Base-by-base conservation (phyloP, 2,797 vertebrate genomes). In the Coregonus ussuriensis region DNA sequence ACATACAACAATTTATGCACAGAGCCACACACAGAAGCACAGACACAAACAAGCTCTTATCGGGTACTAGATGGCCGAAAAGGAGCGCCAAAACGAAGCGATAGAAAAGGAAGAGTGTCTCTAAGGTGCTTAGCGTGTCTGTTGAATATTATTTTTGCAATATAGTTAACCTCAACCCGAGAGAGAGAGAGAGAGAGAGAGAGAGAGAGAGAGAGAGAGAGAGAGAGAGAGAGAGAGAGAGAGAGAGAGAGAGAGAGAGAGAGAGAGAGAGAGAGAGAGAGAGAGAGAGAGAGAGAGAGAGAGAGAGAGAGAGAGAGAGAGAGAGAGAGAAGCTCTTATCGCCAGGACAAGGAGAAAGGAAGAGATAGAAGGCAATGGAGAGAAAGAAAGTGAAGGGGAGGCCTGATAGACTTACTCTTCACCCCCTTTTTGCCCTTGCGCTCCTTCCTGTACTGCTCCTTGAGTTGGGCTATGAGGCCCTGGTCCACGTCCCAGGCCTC, bases 401-500 rank as follows among this genome's bases (percentile, higher is more conserved):
- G 73, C 73, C 94, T 29, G 93, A 92, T 93, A 65, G 93, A 99
- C 98, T 99, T 99, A 99, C 98, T 99, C 98, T 99, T 99, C 94
- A 98, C 98, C 95, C 98, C 98, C 90, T 99, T 99, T 96, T 99
- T 99, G 91, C 97, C 97, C 95, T 98, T 99, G 95, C 98, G 97
- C 93, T 99, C 98, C 97, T 99, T 99, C 96, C 96, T 99, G 98
- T 99, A 99, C 95, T 99, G 97, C 93, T 99, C 98, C 97, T 99
- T 99, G 94, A 99, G 98, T 95, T 99, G 98, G 95, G 96, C 97
- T 95, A 99, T 98, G 95, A 98, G 94, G 94, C 97, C 96, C 95
- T 98, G 97, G 96, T 99, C 98, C 96, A 99, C 97, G 89, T 99
- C 98, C 98, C 98, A 99, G 91, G 97, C 96, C 96, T 99, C 98